These are phyloP conservation scores for Cyanoramphus novaezelandiae DNA, from an alignment of 2,113 vertebrate species.

Conservation along the genomic window DNA sequence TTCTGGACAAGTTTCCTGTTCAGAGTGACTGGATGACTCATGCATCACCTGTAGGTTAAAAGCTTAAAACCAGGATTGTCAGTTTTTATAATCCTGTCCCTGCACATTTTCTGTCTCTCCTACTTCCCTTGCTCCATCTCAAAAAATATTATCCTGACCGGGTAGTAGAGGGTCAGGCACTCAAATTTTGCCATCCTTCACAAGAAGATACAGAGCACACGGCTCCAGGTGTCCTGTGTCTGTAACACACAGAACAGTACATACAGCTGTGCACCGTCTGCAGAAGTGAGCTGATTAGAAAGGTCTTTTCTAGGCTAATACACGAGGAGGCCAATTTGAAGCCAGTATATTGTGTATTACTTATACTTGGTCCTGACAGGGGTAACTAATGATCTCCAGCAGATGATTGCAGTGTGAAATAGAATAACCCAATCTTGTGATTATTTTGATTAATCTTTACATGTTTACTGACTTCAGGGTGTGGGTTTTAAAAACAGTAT, in stretches of 20 bases:
- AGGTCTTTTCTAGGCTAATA: background rate
- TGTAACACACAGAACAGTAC: background rate
- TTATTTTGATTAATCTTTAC: background rate
- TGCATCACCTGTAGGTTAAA: background rate
- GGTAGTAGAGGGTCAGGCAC: background rate
- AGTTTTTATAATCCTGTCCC: background rate
- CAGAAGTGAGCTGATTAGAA: background rate
- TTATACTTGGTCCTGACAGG: background rate
- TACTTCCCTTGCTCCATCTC: background rate
- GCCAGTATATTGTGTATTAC: background rate
- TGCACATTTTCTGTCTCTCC: background rate
- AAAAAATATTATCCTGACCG: background rate
- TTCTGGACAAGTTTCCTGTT: background rate
- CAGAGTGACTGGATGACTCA: background rate
- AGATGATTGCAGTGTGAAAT: background rate
- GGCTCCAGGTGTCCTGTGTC: background rate
- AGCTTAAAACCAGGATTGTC: background rate
- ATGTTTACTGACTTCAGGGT: background rate
- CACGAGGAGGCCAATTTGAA: background rate
- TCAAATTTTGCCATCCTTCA: background rate
- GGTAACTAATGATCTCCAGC: background rate
- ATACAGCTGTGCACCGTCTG: background rate
- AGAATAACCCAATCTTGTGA: background rate
- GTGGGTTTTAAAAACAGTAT: background rate
- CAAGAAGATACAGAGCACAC: background rate